phyloP scores from a whole-genome alignment of 2,888 invertebrate genomes.

The Sesia bembeciformis region DNA sequence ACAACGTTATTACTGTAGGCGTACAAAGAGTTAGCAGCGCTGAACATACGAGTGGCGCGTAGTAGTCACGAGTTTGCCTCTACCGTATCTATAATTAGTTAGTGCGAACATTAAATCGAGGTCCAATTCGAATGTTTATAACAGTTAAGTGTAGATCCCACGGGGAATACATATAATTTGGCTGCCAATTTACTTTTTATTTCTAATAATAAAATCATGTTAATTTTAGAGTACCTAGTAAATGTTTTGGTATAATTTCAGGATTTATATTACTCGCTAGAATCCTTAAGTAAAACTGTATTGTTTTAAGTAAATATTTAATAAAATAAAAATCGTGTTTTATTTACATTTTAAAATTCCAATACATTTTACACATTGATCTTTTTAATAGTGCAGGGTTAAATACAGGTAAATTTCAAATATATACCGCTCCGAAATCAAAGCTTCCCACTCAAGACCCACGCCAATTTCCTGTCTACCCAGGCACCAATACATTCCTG shows the following conservation, averaged over 20 bases:
- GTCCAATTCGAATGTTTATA: constrained; percentile 70
- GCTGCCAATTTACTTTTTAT: constrained; percentile 44
- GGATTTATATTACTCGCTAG: constrained; percentile 66
- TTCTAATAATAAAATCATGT: constrained; percentile 59
- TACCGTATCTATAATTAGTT: constrained; percentile 41
- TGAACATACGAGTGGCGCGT: constrained; percentile 1
- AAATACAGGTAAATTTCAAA: constrained; percentile 32
- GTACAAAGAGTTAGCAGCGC: neutral
- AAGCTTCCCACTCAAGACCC: constrained; percentile 64
- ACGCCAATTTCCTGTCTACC: constrained; percentile 66
- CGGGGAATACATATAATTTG: constrained; percentile 37
- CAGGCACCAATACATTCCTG: constrained; percentile 59
- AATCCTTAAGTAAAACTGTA: constrained; percentile 66
- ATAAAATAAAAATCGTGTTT: constrained; percentile 35
- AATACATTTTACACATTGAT: neutral
- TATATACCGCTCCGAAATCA: constrained; percentile 32
- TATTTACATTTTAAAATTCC: neutral
- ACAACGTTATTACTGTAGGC: neutral
- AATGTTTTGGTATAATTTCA: constrained; percentile 52
- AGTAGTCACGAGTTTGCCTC: constrained; percentile 18
- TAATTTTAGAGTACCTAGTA: constrained; percentile 43
- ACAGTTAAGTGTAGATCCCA: constrained; percentile 39
- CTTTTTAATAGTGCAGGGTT: constrained; percentile 6
- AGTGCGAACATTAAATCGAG: constrained; percentile 65
- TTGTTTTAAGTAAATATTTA: constrained; percentile 62